Evolutionary conservation across 1,140 invertebrate species (phyloP).

Genomic region (Danaus melanippus): DNA sequence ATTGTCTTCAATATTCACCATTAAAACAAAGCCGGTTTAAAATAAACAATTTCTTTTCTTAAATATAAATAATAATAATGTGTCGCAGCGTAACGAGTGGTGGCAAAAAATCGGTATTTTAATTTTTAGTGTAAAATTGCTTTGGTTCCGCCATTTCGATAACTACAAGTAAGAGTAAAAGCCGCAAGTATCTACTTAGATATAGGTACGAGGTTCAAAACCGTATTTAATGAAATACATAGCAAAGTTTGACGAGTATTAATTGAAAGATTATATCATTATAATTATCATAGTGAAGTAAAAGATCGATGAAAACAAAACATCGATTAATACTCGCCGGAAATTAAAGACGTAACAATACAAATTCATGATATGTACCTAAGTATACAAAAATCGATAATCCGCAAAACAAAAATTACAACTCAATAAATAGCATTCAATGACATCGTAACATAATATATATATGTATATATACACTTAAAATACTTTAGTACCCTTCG

Average conservation of each 20-base stretch:
- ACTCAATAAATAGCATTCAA: conserved; percentile 66
- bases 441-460: conserved; percentile 46
- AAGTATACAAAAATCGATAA: conserved; percentile 65
- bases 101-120: conserved; percentile 42
- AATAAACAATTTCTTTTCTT: conserved; percentile 10
- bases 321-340: conserved; percentile 15
- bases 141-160: conserved; percentile 60
- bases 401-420: conserved; percentile 52
- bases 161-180: conserved; percentile 46
- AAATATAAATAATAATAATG: conserved; percentile 12
- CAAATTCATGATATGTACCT: conserved; percentile 67
- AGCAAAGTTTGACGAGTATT: conserved; percentile 25
- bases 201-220: conserved; percentile 49
- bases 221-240: conserved; percentile 44
- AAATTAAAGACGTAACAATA: conserved; percentile 27
- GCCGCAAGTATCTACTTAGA: conserved; percentile 38
- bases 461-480: conserved; percentile 51
- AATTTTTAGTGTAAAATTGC: conserved; percentile 44
- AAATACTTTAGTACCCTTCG: conserved; percentile 67
- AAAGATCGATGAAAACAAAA: not conserved
- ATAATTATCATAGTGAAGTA: too few relatives aligned
- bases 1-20: conserved; percentile 68
- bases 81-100: conserved; percentile 63
- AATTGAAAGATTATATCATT: conserved; percentile 8
- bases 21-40: conserved; percentile 53